Evolutionary conservation across 2,113 vertebrate genomes (phyloP).

Genomic region (Myotis davidii): DNA sequence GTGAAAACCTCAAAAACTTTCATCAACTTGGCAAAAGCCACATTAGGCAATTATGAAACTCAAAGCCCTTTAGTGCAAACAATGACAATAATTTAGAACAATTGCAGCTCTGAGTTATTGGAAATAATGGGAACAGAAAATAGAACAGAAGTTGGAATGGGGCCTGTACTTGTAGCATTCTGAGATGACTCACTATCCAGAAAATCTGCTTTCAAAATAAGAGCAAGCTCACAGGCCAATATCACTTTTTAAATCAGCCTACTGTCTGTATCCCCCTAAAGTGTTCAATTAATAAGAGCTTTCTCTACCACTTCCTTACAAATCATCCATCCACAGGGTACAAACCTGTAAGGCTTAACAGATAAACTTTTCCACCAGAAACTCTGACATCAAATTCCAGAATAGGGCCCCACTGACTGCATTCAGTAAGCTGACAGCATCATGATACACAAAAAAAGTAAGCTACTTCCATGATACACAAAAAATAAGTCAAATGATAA

Average conservation of each 20-base stretch:
- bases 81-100: constrained; percentile 50
- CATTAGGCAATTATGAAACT: constrained; percentile 55
- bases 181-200: constrained; percentile 37
- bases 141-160: constrained; percentile 19
- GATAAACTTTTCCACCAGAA: background rate
- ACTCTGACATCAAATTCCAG: background rate
- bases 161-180: background rate
- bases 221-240: background rate
- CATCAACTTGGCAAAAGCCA: constrained; percentile 45
- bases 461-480: background rate
- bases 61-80: constrained; percentile 26
- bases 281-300: background rate
- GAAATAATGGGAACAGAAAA: constrained; percentile 66
- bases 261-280: background rate
- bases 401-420: background rate
- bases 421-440: background rate
- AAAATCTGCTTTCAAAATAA: constrained; percentile 64
- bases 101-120: constrained; percentile 39
- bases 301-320: background rate
- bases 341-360: background rate
- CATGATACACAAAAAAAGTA: background rate
- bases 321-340: background rate
- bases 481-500: background rate
- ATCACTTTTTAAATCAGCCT: background rate
- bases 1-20: constrained; percentile 60